Base-by-base conservation (phyloP, 2,113 vertebrate species). In the Peromyscus leucopus region DNA sequence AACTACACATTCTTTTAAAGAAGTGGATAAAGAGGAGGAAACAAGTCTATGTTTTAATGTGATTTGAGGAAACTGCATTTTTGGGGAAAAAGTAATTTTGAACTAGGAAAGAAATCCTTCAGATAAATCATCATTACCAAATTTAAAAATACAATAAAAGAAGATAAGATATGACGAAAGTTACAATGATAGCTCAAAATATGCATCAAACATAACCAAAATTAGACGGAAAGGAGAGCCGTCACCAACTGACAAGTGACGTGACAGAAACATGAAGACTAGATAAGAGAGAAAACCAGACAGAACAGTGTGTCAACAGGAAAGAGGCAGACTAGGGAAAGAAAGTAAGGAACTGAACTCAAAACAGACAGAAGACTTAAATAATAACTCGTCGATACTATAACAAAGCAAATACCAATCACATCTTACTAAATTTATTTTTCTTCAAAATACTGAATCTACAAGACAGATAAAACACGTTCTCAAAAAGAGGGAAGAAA, bases 371-470 rank as follows among this genome's bases (percentile, higher is more conserved):
- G 69, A 12, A 93, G 33, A 87, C 87, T 46, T 36, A 79, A 88
- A 88, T 36, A 71, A 22, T 57, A 71, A 89, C 46, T 59, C 5
- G 42, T 59, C 31, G 72, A 48, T 51, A 12, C 1, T 26, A 15
- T 31, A 57, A 69, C 46, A 93, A 48, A 93, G 63, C 26, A 75
- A 80, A 89, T 5, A 69, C 2, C 42, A n/a, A 89, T 9, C 21
- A 26, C 22, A 82, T 89, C 74, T 69, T 94, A 39, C 36, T 59
- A 80, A 88, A 69, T 71, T 94, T 28, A 11, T 24, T 93, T 88
- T 59, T 59, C 92, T 33, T 79, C 15, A 80, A 71, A 59, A 93
- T 28, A 93, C 2, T 33, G 80, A 61, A 84, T 28, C 12, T 7
- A 76, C 21, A 24, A 78, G 59, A 90, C 39, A 59, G 72, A 31